These are phyloP conservation scores for Sebastolobus altivelis DNA, from an alignment of 2,797 vertebrate species.

Conservation along the genomic window DNA sequence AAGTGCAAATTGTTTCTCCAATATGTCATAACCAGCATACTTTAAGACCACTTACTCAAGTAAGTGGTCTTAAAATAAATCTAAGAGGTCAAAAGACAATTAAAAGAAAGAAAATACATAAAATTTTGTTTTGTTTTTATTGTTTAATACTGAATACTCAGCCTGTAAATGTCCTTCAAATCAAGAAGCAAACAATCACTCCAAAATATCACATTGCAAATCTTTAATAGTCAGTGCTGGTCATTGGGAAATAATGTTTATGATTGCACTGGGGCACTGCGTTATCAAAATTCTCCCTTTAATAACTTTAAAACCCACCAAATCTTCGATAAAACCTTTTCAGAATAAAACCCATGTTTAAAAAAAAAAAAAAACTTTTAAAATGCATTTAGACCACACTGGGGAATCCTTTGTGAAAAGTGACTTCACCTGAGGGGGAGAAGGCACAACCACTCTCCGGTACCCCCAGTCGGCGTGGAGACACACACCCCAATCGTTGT, in stretches of 20 bases:
- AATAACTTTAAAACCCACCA: background rate
- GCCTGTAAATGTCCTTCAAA: background rate
- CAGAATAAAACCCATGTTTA: background rate
- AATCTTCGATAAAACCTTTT: background rate
- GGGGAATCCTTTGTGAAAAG: slow-evolving; percentile 57
- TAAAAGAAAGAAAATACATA: background rate
- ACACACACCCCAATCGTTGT: slow-evolving; percentile 66
- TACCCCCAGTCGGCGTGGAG: slow-evolving; percentile 57
- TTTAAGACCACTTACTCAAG: background rate
- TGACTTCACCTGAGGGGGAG: slow-evolving; percentile 79
- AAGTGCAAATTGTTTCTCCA: slow-evolving; percentile 4
- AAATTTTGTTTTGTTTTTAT: background rate
- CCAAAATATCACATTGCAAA: no score
- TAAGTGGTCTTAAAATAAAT: background rate
- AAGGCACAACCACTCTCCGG: slow-evolving; percentile 53
- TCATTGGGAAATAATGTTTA: background rate
- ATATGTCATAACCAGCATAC: background rate
- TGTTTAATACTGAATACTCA: background rate
- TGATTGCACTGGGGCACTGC: slow-evolving; percentile 10
- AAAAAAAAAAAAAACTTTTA: background rate
- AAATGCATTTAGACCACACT: slow-evolving; percentile 32
- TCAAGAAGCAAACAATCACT: background rate
- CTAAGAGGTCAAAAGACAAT: background rate
- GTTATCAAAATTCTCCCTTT: slow-evolving; percentile 11
- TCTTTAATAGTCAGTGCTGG: background rate